Evolutionary conservation across 2,113 vertebrate genomes (phyloP), one percentile per base, ranked within the genome.

Genomic region (Lampris incognitus): DNA sequence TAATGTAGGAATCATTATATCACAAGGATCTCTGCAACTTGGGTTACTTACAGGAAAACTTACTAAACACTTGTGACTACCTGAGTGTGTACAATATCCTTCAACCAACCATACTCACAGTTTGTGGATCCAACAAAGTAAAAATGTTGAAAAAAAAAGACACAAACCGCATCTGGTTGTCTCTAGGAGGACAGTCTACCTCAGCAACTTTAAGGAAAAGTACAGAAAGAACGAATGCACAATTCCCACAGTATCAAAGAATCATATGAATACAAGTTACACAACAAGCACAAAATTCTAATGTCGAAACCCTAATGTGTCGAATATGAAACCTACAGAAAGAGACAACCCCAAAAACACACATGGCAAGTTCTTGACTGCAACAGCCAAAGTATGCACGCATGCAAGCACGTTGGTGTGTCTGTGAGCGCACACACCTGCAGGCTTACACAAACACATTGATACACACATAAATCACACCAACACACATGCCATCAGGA

Each of bases 401-500:
- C 64, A 13, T 11, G 44, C 38, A 65, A 2, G 41, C 37, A 55
- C 37, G 40, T 24, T 24, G 24, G 24, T 24, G 24, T 24, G 24
- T 24, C 24, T 24, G 24, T 24, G 24, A 24, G 24, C 24, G 24
- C 11, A 56, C 13, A 10, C 40, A 57, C 66, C 51, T 5, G 13
- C 67, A 44, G 8, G 44, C 66, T n/a, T 36, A 64, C 60, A 65
- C 52, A 65, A 48, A 37, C 38, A 64, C 10, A 38, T 7, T 40
- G 41, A 42, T 9, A 24, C 7, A 52, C 63, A 64, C 24, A 7
- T 9, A 7, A 2, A 0, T 49, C 39, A 84, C 69, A 66, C 24
- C 72, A 69, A 78, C 66, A 67, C 69, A 81, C 60, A 1, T 50
- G 46, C 55, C 70, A 56, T 69, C 55, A 65, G 39, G 65, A 48